A percentile compares a stretch with the other conserved stretches of the same genome.
phyloP scores from a whole-genome alignment of 1,140 invertebrate species.

The Sitodiplosis mosellana region DNA sequence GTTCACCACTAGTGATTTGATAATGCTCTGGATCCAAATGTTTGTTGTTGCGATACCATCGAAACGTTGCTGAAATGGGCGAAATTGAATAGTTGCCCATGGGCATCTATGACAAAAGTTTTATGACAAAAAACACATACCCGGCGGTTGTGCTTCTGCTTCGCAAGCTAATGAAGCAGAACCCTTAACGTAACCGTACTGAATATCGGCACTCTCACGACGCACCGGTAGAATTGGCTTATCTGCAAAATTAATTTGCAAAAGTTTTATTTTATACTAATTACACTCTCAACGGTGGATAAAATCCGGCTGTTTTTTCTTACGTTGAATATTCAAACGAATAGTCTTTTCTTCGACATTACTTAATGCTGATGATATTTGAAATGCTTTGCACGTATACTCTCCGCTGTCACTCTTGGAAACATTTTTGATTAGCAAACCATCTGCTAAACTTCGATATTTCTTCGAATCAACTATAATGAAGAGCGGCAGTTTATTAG shows the following conservation, averaged over 20 bases:
- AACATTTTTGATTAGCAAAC: conserved; percentile 30
- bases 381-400: conserved; percentile 32
- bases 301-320: too few species aligned
- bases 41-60: conserved; percentile 28
- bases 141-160: conserved; percentile 33
- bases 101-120: too few species aligned
- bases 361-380: conserved; percentile 26
- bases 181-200: conserved; percentile 29
- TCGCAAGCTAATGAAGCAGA: conserved; percentile 34
- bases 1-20: conserved; percentile 20
- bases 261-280: too few species aligned
- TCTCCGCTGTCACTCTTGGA: conserved; percentile 30
- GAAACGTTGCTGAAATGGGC: conserved; percentile 32
- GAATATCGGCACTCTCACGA: conserved; percentile 14
- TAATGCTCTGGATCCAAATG: conserved; percentile 16
- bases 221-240: conserved; percentile 24
- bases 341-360: conserved; percentile 28
- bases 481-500: too few species aligned
- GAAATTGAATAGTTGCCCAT: too few species aligned
- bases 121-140: too few species aligned
- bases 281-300: too few species aligned
- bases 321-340: conserved; percentile 33
- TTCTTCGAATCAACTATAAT: too few species aligned
- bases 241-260: conserved; percentile 18
- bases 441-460: conserved; percentile 17